phyloP scores from a whole-genome alignment of 2,888 invertebrate species.

The Acrocyrtus sp. region DNA sequence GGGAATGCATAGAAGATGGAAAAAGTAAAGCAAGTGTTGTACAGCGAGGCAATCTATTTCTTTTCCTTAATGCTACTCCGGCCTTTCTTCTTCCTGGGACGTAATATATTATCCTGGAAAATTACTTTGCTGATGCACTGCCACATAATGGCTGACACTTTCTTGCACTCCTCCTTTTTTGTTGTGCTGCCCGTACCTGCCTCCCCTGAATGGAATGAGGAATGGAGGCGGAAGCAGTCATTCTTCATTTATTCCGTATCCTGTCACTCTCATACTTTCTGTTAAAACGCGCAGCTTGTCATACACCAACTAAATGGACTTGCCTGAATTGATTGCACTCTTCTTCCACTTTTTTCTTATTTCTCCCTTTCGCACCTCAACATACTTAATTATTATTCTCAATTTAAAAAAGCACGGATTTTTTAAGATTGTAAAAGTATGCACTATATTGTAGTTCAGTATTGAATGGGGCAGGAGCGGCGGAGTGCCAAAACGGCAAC shows the following conservation, averaged over 20 bases:
- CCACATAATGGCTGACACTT: conserved; percentile 16
- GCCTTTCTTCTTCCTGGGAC: conserved; percentile 4
- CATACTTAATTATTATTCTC: conserved; percentile 8
- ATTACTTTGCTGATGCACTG: conserved; percentile 38
- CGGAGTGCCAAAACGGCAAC: too few relatives aligned
- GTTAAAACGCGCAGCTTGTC: neutral
- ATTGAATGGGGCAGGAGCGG: too few relatives aligned
- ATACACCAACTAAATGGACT: neutral
- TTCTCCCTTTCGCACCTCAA: conserved; percentile 9
- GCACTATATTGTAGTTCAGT: too few relatives aligned
- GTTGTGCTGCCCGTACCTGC: neutral
- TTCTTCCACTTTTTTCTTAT: conserved; percentile 20
- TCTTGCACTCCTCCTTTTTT: conserved; percentile 21
- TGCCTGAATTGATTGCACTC: conserved; percentile 10
- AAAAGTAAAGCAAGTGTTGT: conserved; percentile 22
- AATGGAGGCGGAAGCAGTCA: conserved; percentile 9
- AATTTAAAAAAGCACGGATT: neutral
- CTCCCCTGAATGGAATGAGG: too few relatives aligned
- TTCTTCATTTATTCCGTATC: conserved; percentile 27
- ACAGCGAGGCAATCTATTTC: conserved; percentile 25
- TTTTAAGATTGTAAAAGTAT: too few relatives aligned
- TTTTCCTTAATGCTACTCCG: conserved; percentile 9
- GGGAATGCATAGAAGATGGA: conserved; percentile 2
- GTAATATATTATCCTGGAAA: conserved; percentile 42
- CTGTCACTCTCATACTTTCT: too few relatives aligned